Conservation (phyloP, 2,888 invertebrate genomes). For the Cephus spinipes region DNA sequence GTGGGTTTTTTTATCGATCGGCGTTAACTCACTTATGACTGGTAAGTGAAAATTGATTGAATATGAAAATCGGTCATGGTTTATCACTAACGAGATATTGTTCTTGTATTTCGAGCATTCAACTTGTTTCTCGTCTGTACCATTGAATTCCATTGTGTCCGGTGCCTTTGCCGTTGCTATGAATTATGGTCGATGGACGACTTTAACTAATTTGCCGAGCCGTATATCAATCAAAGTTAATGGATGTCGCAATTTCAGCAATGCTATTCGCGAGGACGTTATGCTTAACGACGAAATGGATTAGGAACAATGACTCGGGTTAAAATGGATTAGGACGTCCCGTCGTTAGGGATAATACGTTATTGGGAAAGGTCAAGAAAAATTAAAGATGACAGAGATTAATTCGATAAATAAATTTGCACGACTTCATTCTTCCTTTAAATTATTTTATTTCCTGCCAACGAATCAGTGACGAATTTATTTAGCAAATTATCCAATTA, state of each 20-base stretch:
- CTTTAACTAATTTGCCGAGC: not conserved
- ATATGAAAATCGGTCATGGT: not conserved
- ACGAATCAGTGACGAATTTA: not conserved
- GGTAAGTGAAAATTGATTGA: not conserved
- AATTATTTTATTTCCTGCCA: no score
- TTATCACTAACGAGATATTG: not conserved
- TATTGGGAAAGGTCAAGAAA: not conserved
- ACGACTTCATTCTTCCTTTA: not conserved
- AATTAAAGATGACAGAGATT: not conserved
- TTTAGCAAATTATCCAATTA: not conserved
- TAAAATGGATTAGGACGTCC: not conserved
- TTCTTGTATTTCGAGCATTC: not conserved
- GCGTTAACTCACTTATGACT: not conserved
- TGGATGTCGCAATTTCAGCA: not conserved
- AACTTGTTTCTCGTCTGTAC: not conserved
- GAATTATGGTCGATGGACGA: not conserved
- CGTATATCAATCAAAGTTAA: not conserved
- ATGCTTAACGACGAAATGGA: not conserved
- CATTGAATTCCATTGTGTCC: not conserved
- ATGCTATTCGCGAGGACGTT: not conserved
- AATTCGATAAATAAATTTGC: not conserved
- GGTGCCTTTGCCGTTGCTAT: not conserved
- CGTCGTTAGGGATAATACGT: not conserved
- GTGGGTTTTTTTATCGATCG: not conserved
- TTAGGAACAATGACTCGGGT: not conserved